Evolutionary conservation across 2,888 invertebrate genomes (phyloP), one percentile per base, ranked within the genome.

Genomic region (Epistrophe grossulariae): DNA sequence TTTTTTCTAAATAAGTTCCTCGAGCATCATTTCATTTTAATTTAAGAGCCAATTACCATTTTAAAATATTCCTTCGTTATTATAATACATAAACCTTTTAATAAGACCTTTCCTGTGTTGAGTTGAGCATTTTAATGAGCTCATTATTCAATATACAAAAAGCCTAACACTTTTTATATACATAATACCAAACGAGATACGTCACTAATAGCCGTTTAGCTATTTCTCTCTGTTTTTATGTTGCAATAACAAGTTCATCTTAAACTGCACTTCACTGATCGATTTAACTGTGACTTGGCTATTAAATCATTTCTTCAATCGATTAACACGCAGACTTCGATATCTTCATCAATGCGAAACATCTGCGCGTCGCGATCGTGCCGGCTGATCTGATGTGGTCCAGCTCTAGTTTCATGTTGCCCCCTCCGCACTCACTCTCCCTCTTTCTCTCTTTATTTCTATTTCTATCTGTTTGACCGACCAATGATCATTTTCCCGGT

Each of bases 231-330:
- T 24, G 10, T 4, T 19, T n/a, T 62, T 13, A n/a, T 15, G 17
- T 11, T 68, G 6, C 38, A 59, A 78, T 66, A 79, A 79, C 66
- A 59, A 66, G 59, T 73, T 73, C 77, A 73, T 60, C 64, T 72
- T 59, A 57, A 83, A 73, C 66, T 72, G 82, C 72, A 64, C 66
- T 73, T 52, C 52, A 45, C 43, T 80, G 84, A 84, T 80, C 72
- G 76, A 81, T 73, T 81, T 85, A 85, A 85, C 84, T 80, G 84
- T 84, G 71, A 80, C 76, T 80, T 59, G 72, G 17, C 59, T 59
- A 71, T 84, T 79, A 66, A 83, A 79, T 79, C 72, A 72, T 60
- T 68, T 59, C 66, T 68, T 59, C 66, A 60, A 57, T 64, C 72
- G 31, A 50, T 79, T 60, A 17, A 71, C 79, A 55, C 45, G 43